Evolutionary conservation across 2,888 invertebrate species (phyloP), one percentile per base, ranked within the genome.

Genomic region (Homarus gammarus): DNA sequence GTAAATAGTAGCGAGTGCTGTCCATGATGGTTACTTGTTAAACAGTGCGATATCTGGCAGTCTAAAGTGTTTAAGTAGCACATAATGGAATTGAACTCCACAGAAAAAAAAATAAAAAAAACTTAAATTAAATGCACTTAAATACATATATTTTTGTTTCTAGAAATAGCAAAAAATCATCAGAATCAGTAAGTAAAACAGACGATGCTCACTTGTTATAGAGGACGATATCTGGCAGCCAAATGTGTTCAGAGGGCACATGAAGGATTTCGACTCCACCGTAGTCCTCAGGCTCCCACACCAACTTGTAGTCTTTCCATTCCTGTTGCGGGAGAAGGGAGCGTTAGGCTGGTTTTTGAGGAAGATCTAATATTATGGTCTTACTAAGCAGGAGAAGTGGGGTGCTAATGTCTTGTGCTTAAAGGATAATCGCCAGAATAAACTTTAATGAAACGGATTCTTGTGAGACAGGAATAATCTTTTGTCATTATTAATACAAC

Each of bases 41-140:
- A 98, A 98, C 90, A 98, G 96, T 61, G 98, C 97, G 94, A 98
- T 98, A 94, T 98, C 98, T 70, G 98, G 98, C 93, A 98, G 95
- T 98, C 98, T 98, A 93, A 98, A 98, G 95, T 98, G 97, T 94
- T 98, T 98, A 68, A 98, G 98, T 84, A 98, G 98, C 91, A 98
- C 98, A 94, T 98, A 98, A 44, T 98, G 95, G 97, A 98, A 98
- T 93, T 98, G 97, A 68, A 98, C 98, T 8, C 98, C 98, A n/a
- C n/a, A n/a, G n/a, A n/a, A n/a, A n/a, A n/a, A n/a, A n/a, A n/a
- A n/a, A n/a, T n/a, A n/a, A n/a, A n/a, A n/a, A n/a, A n/a, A n/a
- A 15, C 33, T 27, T 68, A 56, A 15, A 18, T 56, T 15, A 64
- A 15, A 82, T 8, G 27, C 64, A 82, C 3, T 68, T 15, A 64